Conservation (phyloP, 2,888 invertebrate genomes). For the Meteorus colon region DNA sequence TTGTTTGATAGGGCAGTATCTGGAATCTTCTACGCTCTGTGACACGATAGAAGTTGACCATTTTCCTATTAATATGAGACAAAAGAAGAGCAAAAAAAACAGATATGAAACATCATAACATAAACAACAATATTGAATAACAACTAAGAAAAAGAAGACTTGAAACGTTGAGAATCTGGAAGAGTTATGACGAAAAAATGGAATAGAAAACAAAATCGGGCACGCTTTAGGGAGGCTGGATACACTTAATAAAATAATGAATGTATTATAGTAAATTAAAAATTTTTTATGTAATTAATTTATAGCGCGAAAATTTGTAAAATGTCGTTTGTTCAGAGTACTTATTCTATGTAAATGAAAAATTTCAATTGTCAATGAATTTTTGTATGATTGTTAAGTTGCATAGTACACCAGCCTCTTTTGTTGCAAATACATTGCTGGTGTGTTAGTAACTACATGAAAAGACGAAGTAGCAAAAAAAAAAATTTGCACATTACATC, state of each 20-base stretch:
- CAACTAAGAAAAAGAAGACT: slow-evolving; percentile 57
- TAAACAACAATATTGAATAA: slow-evolving; percentile 1
- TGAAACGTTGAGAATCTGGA: slow-evolving; percentile 55
- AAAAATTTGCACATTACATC: slow-evolving; percentile 11
- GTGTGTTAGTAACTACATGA: neutral
- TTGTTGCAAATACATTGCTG: slow-evolving; percentile 1
- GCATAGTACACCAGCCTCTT: slow-evolving; percentile 20
- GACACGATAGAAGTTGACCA: slow-evolving; percentile 68
- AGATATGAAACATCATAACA: neutral
- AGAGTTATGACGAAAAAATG: neutral
- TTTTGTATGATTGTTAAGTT: slow-evolving; percentile 36
- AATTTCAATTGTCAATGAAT: slow-evolving; percentile 51
- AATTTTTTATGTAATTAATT: slow-evolving; percentile 72
- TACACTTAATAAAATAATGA: slow-evolving; percentile 66
- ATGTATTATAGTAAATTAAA: slow-evolving; percentile 71
- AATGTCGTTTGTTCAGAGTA: slow-evolving; percentile 66
- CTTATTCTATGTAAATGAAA: slow-evolving; percentile 66
- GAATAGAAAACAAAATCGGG: slow-evolving; percentile 41
- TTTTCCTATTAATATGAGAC: slow-evolving; percentile 61
- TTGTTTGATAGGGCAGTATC: slow-evolving; percentile 63
- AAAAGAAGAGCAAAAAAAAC: slow-evolving; percentile 23
- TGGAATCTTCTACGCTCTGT: slow-evolving; percentile 67
- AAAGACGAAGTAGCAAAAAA: neutral
- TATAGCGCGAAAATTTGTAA: slow-evolving; percentile 65
- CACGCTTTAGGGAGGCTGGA: slow-evolving; percentile 65